A percentile compares a stretch with the other conserved stretches of the same genome.
Conservation (phyloP, 2,888 invertebrate species). For the Phaonia tiefii region DNA sequence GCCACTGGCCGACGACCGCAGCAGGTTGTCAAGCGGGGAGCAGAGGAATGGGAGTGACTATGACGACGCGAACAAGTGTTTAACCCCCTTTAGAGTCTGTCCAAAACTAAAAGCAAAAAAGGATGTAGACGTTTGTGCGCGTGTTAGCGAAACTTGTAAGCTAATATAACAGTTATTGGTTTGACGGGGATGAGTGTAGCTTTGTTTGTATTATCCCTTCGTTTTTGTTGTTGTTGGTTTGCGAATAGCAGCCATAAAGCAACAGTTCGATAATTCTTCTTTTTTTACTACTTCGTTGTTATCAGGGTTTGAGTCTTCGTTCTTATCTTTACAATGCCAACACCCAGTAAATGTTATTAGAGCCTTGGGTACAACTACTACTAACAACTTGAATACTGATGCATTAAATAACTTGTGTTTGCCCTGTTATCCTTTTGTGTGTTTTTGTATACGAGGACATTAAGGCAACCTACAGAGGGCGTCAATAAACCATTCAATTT, state of each 20-base stretch:
- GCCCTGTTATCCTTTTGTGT: not conserved
- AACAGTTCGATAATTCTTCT: slow-evolving; percentile 57
- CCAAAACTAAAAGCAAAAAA: not conserved
- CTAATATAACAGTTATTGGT: slow-evolving; percentile 51
- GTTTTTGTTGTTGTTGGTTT: not conserved
- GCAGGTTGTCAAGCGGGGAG: too few relatives aligned
- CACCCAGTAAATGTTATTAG: slow-evolving; percentile 32
- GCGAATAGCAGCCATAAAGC: slow-evolving; percentile 28
- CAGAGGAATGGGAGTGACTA: too few relatives aligned
- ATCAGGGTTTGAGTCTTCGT: not conserved
- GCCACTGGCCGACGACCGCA: not conserved
- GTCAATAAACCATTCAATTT: too few relatives aligned
- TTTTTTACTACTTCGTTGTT: slow-evolving; percentile 17
- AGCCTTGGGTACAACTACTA: not conserved
- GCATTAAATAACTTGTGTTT: not conserved
- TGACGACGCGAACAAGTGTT: not conserved
- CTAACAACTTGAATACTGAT: not conserved
- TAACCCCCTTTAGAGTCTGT: too few relatives aligned
- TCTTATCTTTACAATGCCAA: slow-evolving; percentile 25
- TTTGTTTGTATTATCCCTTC: not conserved
- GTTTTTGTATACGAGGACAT: not conserved
- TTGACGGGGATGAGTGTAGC: not conserved
- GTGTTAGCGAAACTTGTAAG: slow-evolving; percentile 24
- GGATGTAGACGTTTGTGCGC: not conserved
- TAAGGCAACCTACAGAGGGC: too few relatives aligned